Percentiles rank a stretch among this genome's conserved stretches.
Evolutionary conservation across 2,888 invertebrate species (phyloP).

Genomic region (Magallana nippona): DNA sequence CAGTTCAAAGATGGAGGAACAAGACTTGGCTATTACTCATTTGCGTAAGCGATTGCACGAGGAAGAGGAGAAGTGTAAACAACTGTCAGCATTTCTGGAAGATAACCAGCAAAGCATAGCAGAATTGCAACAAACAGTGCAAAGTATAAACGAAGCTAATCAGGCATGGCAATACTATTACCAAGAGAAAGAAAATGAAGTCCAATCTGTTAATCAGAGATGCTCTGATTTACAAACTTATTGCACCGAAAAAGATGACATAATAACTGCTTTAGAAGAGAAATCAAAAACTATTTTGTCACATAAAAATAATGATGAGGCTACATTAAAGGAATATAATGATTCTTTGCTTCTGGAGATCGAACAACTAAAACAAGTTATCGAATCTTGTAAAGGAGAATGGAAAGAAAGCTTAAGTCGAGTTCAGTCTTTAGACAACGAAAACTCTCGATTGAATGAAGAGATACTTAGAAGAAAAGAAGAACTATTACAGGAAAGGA

Average conservation of each 20-base stretch:
- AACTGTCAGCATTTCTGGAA: slow-evolving; percentile 20
- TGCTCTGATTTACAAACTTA: slow-evolving; percentile 38
- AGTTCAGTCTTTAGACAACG: neutral
- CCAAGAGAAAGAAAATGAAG: slow-evolving; percentile 49
- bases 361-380: slow-evolving; percentile 37
- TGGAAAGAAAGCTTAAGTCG: neutral
- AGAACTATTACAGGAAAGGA: neutral
- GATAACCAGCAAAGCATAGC: slow-evolving; percentile 30
- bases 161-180: slow-evolving; percentile 49
- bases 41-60: slow-evolving; percentile 33
- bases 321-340: slow-evolving; percentile 45
- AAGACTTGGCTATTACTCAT: slow-evolving; percentile 42
- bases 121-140: slow-evolving; percentile 35
- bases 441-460: slow-evolving; percentile 21
- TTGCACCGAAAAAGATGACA: slow-evolving; percentile 38
- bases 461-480: neutral
- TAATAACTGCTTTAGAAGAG: slow-evolving; percentile 38
- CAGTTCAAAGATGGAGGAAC: slow-evolving; percentile 50
- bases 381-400: neutral
- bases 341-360: slow-evolving; percentile 34
- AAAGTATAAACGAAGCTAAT: slow-evolving; percentile 36
- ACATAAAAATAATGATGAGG: slow-evolving; percentile 39
- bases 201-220: slow-evolving; percentile 35
- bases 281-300: slow-evolving; percentile 34
- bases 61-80: slow-evolving; percentile 21